Evolutionary conservation across 2,113 vertebrate species (phyloP), one percentile per base, ranked within the genome.

Genomic region (Corythaeola cristata): DNA sequence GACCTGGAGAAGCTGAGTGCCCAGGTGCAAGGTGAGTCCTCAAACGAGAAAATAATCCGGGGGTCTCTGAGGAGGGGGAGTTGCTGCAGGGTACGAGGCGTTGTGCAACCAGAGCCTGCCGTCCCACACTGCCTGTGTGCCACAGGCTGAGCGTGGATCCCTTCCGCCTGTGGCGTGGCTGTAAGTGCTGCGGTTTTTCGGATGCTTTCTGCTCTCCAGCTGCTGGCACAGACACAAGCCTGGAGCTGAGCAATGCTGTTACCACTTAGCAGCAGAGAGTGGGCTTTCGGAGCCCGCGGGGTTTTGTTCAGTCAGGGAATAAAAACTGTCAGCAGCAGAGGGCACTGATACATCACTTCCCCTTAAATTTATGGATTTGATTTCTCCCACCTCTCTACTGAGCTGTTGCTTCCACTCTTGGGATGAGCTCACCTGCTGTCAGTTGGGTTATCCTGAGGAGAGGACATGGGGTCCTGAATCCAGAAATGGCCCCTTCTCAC

Each of bases 1-100:
- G 99, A 99, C 79, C 89, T 99, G 77, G 98, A 98, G 80, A 96
- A 98, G 84, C 96, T 99, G 82, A 98, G 97, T 78, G 97, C 97
- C 68, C 98, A 98, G 50, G 98, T 99, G 76, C 98, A 99, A 86
- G 99, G 99, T 99, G 44, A 28, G 97, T 76, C 60, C 30, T 90
- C 11, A 1, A 33, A 17, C 12, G 6, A 55, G 37, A 18, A 15
- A 35, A 8, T 11, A 3, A 39, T 8, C n/a, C 2, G 0, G 14
- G 37, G 45, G 3, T 66, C 27, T 90, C 33, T 24, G 60, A 21
- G 86, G 26, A 55, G 45, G 9, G 26, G 33, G 63, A 50, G 24
- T 28, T 45, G 64, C 52, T 47, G 33, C 56, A 21, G 53, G 19
- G 0, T 1, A 0, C 20, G 69, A 56, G 30, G 68, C 26, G 9